Evolutionary conservation across 1,140 invertebrate species (phyloP), one percentile per base, ranked within the genome.

Genomic region (Alviniconcha marisindica): DNA sequence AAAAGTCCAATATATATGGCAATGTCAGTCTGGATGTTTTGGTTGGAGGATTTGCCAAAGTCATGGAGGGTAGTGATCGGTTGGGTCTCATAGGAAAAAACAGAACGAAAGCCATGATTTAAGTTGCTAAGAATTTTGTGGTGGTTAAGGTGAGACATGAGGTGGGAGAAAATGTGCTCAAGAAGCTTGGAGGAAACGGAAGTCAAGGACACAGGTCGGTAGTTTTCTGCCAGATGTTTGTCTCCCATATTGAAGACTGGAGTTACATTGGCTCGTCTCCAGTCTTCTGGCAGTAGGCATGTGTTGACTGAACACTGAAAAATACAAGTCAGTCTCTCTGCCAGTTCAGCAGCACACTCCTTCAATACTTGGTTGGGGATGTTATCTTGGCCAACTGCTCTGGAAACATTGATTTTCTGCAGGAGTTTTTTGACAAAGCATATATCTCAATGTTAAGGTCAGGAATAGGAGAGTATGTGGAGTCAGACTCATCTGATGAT

Each of bases 101-200:
- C 83, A 28, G 51, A 21, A 42, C 71, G 38, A 42, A 82, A 84
- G 21, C 83, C 71, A 54, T 84, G 83, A 56, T 84, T 84, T 28
- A 82, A 60, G 28, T 77, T 78, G 28, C 71, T 84, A 10, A 85
- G n/a, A n/a, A n/a, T 77, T 21, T 81, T 15, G 76, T 85, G 44
- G 1, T 40, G 36, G 21, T 86, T 48, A 28, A 86, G 36, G 54
- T 86, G 82, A n/a, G 56, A n/a, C n/a, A n/a, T n/a, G n/a, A n/a
- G n/a, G n/a, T n/a, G n/a, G n/a, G 63, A 63, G 51, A 71, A 83
- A n/a, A 77, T 84, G 21, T 84, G 85, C 76, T 85, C 60, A 10
- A 83, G 42, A 33, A 71, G 42, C 15, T 85, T 84, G 42, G 79
- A 82, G 15, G 51, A 1, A 1, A 84, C 78, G 4, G 78, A 82